Evolutionary conservation across 2,113 vertebrate genomes (phyloP), one percentile per base, ranked within the genome.

Genomic region (Numenius arquata): DNA sequence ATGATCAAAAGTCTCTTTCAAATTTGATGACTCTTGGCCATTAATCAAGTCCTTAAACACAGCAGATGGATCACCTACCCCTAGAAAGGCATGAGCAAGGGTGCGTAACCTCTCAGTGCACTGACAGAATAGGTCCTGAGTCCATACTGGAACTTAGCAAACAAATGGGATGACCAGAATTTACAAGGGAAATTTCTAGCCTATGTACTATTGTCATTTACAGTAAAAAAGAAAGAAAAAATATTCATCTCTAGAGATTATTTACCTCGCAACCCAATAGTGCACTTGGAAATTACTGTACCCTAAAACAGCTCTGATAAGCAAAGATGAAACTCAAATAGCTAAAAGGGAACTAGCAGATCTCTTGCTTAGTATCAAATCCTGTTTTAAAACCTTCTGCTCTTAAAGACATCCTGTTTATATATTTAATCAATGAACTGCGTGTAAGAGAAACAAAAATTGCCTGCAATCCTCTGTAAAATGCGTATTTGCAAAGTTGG

Each of bases 341-440:
- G 91, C 93, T 94, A 98, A 98, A 98, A 98, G 93, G 98, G 97
- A 98, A 98, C 97, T 98, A 97, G 93, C 91, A 94, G 67, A 68
- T 81, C 76, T 97, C 96, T 97, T 95, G 56, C 95, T 89, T 87
- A 95, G 97, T 98, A 97, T 97, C 98, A 97, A 98, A 98, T 98
- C 97, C 98, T 97, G 96, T 98, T 98, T 97, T 98, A 97, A 94
- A 86, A 71, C 92, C 93, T 97, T 97, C 97, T 93, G 96, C 97
- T 97, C 96, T 98, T 97, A 98, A 96, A 98, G 97, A 94, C 93
- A 97, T 97, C 97, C 97, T 97, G 94, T 97, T 97, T 98, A 96
- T 97, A 96, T 92, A 96, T 90, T 97, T 96, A 94, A 95, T 95
- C 85, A 96, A 83, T 95, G 66, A 95, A 88, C 84, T 93, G 92